Conservation (phyloP, 1,140 invertebrate genomes). For the Gryon sp. region DNA sequence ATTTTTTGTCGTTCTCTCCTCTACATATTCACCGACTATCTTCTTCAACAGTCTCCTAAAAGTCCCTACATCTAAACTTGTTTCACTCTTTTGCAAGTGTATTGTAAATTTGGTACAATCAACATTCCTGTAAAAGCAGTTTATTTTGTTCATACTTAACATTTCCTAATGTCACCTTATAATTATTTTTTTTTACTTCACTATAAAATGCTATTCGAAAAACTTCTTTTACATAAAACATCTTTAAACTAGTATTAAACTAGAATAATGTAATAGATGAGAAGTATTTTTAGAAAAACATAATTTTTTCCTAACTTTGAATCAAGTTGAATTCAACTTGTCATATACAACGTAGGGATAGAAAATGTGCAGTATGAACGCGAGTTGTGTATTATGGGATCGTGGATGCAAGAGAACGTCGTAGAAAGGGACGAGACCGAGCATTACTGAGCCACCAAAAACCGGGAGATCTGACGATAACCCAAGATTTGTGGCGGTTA, state of each 20-base stretch:
- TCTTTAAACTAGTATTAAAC: no score
- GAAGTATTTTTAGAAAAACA: conserved; percentile 11
- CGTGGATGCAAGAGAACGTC: conserved; percentile 52
- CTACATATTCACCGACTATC: conserved; percentile 36
- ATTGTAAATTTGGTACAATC: conserved; percentile 62
- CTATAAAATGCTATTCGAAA: no score
- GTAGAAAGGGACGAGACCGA: conserved; percentile 62
- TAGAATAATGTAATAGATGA: no score
- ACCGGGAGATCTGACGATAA: conserved; percentile 75
- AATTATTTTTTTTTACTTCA: no score
- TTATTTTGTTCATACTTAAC: conserved; percentile 74
- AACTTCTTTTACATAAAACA: no score
- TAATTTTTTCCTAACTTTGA: not conserved
- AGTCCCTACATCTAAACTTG: conserved; percentile 15
- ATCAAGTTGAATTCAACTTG: conserved; percentile 37
- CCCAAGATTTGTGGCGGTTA: conserved; percentile 75
- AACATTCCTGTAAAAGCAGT: conserved; percentile 72
- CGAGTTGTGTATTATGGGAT: conserved; percentile 64
- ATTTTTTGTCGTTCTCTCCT: conserved; percentile 37
- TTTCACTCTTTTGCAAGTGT: not conserved
- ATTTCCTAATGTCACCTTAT: no score
- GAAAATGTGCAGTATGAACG: conserved; percentile 47
- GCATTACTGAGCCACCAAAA: conserved; percentile 75
- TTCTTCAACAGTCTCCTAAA: conserved; percentile 23
- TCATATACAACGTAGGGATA: conserved; percentile 43